Conservation (phyloP, 2,113 vertebrate genomes). For the Leucoraja erinaceus region DNA sequence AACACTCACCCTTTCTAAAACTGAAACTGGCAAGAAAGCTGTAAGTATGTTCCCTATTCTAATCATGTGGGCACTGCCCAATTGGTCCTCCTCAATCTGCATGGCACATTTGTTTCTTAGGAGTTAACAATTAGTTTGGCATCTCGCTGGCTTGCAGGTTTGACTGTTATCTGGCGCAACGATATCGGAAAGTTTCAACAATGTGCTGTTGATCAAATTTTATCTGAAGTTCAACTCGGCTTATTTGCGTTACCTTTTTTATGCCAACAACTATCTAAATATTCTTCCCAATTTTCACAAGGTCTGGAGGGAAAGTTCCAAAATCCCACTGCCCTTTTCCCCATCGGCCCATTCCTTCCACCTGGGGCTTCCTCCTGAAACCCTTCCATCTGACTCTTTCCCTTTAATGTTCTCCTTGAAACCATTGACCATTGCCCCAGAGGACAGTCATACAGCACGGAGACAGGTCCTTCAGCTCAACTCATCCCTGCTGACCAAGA, state of each 20-base stretch:
- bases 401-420: too few species aligned
- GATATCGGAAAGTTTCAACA: not conserved
- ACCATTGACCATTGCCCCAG: too few species aligned
- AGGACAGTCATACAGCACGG: too few species aligned
- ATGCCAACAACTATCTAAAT: not conserved
- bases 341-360: too few species aligned
- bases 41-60: slow-evolving; percentile 16
- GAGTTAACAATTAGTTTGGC: not conserved
- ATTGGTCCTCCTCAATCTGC: not conserved
- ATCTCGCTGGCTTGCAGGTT: not conserved
- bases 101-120: not conserved
- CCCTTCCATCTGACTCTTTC: too few species aligned
- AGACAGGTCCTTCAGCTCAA: too few species aligned
- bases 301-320: not conserved
- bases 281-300: not conserved
- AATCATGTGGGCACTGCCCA: not conserved
- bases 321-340: not conserved
- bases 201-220: not conserved
- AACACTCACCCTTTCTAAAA: slow-evolving; percentile 36
- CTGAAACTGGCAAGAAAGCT: slow-evolving; percentile 38
- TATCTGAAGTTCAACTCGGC: not conserved
- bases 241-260: not conserved
- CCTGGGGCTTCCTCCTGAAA: too few species aligned
- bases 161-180: not conserved
- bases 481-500: too few species aligned